Conservation (phyloP, 1,140 invertebrate species). For the Eubasilissa regina region DNA sequence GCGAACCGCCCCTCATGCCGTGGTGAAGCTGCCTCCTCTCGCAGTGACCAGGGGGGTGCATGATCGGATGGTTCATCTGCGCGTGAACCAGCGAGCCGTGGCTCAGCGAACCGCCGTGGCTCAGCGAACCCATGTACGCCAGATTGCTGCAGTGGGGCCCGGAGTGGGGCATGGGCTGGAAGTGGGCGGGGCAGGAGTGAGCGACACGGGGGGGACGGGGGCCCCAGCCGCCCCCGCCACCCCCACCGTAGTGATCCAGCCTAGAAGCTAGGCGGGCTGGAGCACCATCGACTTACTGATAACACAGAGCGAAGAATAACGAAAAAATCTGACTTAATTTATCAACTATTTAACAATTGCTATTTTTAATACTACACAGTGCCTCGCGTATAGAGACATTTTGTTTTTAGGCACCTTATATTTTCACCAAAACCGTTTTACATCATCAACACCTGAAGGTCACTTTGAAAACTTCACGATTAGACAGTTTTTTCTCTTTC, state of each 20-base stretch:
- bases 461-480: no score
- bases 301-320: background rate
- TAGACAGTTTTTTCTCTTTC: no score
- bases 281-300: background rate
- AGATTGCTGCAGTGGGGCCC: slow-evolving; percentile 55
- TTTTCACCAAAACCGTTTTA: background rate
- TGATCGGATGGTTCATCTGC: slow-evolving; percentile 22
- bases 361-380: slow-evolving; percentile 1
- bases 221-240: slow-evolving; percentile 42
- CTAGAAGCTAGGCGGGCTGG: slow-evolving; percentile 13
- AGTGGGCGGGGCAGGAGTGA: slow-evolving; percentile 53
- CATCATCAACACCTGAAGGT: no score
- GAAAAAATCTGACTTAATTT: background rate
- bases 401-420: background rate
- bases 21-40: slow-evolving; percentile 48
- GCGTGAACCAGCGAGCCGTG: slow-evolving; percentile 52
- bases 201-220: slow-evolving; percentile 44
- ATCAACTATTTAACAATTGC: background rate
- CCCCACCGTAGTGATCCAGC: slow-evolving; percentile 55
- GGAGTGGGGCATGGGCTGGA: slow-evolving; percentile 40
- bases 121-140: slow-evolving; percentile 55
- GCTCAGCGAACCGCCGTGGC: slow-evolving; percentile 56
- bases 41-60: slow-evolving; percentile 31
- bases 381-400: background rate
- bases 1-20: slow-evolving; percentile 46